Evolutionary conservation across 2,888 invertebrate genomes (phyloP).

Genomic region (Dolichopus griseipennis): DNA sequence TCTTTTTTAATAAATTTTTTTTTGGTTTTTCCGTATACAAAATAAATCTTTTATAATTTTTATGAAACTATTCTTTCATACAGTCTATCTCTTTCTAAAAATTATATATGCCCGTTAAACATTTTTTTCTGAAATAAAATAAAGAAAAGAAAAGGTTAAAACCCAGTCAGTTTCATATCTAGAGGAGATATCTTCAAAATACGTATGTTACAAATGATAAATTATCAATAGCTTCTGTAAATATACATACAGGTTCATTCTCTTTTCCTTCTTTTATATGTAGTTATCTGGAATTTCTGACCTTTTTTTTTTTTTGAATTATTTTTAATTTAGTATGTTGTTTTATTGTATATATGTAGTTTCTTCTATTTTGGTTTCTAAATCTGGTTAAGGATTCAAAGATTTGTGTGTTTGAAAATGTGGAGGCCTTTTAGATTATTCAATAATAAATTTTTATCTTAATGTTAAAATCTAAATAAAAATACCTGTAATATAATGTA

Average conservation of each 20-base stretch:
- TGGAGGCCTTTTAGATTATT: neutral
- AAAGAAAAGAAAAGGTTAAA: neutral
- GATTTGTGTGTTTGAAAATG: neutral
- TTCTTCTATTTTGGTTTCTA: too few species aligned
- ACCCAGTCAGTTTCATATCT: neutral
- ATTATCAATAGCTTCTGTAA: conserved; percentile 2
- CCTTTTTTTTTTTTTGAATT: neutral
- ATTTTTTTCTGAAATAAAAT: neutral
- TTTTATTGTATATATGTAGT: too few species aligned
- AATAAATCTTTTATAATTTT: too few species aligned
- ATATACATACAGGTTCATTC: neutral
- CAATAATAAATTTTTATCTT: neutral
- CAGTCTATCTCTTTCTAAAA: too few species aligned
- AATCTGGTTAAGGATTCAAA: neutral
- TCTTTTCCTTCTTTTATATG: neutral
- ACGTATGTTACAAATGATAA: conserved; percentile 1
- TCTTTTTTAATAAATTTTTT: neutral
- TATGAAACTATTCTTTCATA: too few species aligned
- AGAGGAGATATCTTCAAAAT: neutral
- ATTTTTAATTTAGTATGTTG: neutral
- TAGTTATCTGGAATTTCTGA: neutral
- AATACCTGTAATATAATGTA: neutral
- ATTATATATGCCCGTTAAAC: too few species aligned
- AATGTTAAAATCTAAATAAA: neutral
- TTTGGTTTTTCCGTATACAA: neutral